Conservation (phyloP, 2,113 vertebrate genomes). For the Chaetorhynchus papuensis region DNA sequence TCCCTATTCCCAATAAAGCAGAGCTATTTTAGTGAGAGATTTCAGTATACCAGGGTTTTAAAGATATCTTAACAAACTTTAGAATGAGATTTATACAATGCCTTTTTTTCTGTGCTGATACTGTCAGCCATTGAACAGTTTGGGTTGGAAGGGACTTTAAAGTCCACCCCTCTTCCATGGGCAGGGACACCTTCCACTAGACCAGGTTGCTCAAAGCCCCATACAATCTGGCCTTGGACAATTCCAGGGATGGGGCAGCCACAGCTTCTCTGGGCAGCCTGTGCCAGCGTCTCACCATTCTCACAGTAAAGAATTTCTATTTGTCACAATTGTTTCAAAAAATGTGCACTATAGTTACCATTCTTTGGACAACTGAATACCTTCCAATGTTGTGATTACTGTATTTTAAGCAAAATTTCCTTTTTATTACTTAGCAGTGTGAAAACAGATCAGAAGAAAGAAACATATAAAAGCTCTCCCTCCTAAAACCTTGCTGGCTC, state of each 20-base stretch:
- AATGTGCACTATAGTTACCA: background rate
- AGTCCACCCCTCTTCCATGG: background rate
- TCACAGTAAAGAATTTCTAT: background rate
- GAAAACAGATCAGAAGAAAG: background rate
- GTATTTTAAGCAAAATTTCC: background rate
- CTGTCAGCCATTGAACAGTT: background rate
- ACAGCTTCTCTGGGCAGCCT: background rate
- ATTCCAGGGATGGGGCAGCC: background rate
- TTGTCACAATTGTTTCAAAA: background rate
- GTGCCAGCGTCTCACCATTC: background rate
- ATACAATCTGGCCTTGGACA: background rate
- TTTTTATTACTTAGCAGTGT: background rate
- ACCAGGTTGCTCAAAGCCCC: background rate
- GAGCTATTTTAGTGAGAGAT: background rate
- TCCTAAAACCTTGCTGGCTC: constrained; percentile 33
- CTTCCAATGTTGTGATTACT: background rate
- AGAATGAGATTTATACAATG: background rate
- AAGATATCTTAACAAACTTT: background rate
- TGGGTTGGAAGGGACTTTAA: background rate
- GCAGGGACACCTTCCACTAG: background rate
- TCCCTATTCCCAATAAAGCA: background rate
- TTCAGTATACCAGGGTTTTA: background rate
- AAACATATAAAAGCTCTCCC: background rate
- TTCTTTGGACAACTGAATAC: background rate
- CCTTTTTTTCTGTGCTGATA: background rate